phyloP scores from a whole-genome alignment of 2,797 vertebrate genomes.

The Carduelis carduelis region DNA sequence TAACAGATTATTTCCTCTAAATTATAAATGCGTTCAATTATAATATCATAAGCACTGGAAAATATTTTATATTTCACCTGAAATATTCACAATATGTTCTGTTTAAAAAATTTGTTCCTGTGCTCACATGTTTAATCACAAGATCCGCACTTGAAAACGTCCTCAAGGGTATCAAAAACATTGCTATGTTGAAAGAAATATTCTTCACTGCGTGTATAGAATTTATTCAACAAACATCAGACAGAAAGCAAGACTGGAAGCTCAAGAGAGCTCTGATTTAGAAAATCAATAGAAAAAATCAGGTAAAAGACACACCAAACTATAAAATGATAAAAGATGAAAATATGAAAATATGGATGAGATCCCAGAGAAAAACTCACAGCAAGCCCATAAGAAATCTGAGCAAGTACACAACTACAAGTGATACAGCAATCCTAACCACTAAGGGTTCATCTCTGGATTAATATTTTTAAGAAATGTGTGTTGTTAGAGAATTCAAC shows the following conservation, averaged over 20 bases:
- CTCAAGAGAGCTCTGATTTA: not conserved
- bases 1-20: not conserved
- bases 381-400: not conserved
- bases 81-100: not conserved
- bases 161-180: not conserved
- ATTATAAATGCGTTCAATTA: not conserved
- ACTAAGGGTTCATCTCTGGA: not conserved
- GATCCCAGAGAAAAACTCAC: not conserved
- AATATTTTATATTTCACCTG: not conserved
- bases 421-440: not conserved
- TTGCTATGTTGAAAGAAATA: not conserved
- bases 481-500: not conserved
- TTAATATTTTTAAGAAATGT: not conserved
- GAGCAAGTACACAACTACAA: not conserved
- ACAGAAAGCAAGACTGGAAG: not conserved
- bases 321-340: not conserved
- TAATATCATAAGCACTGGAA: not conserved
- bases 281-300: not conserved
- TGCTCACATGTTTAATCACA: not conserved
- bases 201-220: not conserved
- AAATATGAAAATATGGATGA: not conserved
- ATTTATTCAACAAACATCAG: not conserved
- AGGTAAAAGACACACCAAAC: not conserved
- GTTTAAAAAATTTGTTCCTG: not conserved
- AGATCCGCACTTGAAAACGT: not conserved